These are phyloP conservation scores for Rhinogobio ventralis DNA, from an alignment of 2,797 vertebrate species.

Conservation along the genomic window DNA sequence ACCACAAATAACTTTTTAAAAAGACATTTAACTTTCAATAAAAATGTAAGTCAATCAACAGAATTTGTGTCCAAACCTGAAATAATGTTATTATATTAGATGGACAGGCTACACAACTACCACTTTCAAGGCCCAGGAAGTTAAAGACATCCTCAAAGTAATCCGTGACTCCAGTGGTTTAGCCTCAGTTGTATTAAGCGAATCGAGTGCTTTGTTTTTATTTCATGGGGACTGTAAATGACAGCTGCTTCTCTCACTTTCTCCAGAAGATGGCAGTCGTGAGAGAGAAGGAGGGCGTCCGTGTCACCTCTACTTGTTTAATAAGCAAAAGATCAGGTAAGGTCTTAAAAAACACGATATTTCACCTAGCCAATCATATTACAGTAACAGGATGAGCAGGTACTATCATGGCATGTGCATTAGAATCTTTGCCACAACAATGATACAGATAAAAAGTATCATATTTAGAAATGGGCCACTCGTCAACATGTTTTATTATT, in stretches of 20 bases:
- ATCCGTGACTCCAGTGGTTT: no score
- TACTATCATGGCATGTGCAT: background rate
- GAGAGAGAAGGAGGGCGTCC: background rate
- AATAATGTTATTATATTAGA: no score
- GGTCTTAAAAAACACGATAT: background rate
- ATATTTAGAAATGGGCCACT: background rate
- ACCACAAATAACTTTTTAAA: no score
- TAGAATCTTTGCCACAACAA: background rate
- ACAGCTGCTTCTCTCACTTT: background rate
- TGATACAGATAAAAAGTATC: background rate
- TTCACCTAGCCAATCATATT: background rate
- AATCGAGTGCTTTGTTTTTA: no score
- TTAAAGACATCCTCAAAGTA: no score
- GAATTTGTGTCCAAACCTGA: no score
- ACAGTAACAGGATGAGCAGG: background rate
- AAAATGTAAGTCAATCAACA: no score
- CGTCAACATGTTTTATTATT: background rate
- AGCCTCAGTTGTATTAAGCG: no score
- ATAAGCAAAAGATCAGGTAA: background rate
- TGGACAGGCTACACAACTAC: no score
- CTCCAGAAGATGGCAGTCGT: background rate
- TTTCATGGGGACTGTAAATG: background rate
- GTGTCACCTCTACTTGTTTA: background rate
- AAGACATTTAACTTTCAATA: no score
- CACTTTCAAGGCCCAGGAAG: no score